A percentile compares a stretch with the other conserved stretches of the same genome.
These are phyloP conservation scores for Neoseiulus cucumeris DNA, from an alignment of 1,140 invertebrate species.

Conservation along the genomic window DNA sequence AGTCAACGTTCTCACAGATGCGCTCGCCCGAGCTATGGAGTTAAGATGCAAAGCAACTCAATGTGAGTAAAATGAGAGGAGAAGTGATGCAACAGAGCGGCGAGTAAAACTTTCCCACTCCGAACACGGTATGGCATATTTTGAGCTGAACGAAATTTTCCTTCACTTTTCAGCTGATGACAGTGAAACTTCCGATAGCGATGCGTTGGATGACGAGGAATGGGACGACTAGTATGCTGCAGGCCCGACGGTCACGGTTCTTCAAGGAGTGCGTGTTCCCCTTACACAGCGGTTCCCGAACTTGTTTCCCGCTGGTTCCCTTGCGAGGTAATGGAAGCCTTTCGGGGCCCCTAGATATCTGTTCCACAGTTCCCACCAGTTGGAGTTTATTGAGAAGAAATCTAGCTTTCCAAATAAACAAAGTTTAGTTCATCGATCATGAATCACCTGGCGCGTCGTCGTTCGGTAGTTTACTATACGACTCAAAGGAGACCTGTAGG, in stretches of 20 bases:
- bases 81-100: not conserved
- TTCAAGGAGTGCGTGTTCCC: not conserved
- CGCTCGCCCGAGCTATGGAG: not conserved
- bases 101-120: not conserved
- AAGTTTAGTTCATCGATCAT: no score
- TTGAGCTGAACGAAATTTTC: not conserved
- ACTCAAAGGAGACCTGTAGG: no score
- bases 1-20: not conserved
- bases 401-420: no score
- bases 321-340: no score
- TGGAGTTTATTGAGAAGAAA: no score
- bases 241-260: conserved; percentile 10
- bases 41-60: not conserved
- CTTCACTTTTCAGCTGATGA: not conserved
- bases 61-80: not conserved
- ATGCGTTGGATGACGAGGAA: not conserved
- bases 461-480: no score
- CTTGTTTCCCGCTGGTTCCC: no score
- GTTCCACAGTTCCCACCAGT: no score
- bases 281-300: no score
- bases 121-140: not conserved
- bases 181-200: not conserved
- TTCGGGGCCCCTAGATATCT: no score
- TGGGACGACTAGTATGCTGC: conserved; percentile 9
- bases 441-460: no score